phyloP scores from a whole-genome alignment of 2,888 invertebrate species.

The Syritta pipiens region DNA sequence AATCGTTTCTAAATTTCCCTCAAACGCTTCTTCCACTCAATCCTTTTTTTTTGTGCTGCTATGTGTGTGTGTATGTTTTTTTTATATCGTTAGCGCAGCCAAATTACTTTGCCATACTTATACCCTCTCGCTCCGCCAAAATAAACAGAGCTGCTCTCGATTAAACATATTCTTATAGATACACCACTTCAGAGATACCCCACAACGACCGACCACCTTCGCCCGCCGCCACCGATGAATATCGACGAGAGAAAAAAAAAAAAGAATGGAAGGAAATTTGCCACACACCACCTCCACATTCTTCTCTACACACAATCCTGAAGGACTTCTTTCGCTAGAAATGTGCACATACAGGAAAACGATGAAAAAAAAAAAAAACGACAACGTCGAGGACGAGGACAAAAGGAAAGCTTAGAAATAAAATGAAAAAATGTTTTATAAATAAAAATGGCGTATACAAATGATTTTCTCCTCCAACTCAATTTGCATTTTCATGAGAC shows the following conservation, averaged over 20 bases:
- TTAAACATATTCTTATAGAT: slow-evolving; percentile 32
- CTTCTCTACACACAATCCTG: slow-evolving; percentile 10
- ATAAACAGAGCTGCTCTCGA: slow-evolving; percentile 24
- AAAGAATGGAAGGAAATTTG: too few relatives aligned
- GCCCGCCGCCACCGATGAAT: not conserved
- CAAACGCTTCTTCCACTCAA: not conserved
- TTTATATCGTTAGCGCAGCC: not conserved
- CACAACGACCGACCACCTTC: not conserved
- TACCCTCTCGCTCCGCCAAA: not conserved
- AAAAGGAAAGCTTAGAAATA: slow-evolving; percentile 1
- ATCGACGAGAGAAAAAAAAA: slow-evolving; percentile 4
- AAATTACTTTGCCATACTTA: slow-evolving; percentile 18
- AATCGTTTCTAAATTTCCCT: slow-evolving; percentile 3
- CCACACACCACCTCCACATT: not conserved
- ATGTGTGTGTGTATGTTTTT: too few relatives aligned
- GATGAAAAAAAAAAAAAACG: slow-evolving; percentile 37
- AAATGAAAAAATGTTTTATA: slow-evolving; percentile 19
- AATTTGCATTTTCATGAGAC: slow-evolving; percentile 13
- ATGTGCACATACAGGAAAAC: too few relatives aligned
- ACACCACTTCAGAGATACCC: not conserved
- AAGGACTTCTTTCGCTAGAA: slow-evolving; percentile 17
- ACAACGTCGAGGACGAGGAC: too few relatives aligned
- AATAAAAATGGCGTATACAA: slow-evolving; percentile 44
- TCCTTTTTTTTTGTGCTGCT: too few relatives aligned
- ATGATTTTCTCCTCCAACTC: slow-evolving; percentile 5